These are phyloP conservation scores for Thunnus albacares DNA, from an alignment of 2,797 vertebrate genomes.

Conservation along the genomic window DNA sequence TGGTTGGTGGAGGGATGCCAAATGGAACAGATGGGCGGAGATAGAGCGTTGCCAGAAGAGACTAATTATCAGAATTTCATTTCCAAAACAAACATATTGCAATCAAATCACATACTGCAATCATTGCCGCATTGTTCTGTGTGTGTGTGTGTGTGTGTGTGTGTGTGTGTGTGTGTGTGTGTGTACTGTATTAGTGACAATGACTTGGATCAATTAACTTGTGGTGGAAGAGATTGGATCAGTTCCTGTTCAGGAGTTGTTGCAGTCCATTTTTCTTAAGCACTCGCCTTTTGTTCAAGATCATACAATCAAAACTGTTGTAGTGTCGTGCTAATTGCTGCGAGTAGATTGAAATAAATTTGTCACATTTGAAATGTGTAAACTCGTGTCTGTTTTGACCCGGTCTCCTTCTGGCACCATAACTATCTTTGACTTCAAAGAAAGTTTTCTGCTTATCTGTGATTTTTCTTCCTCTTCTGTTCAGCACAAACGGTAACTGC, in stretches of 20 bases:
- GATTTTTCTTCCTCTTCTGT: conserved; percentile 20
- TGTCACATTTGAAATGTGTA: conserved; percentile 44
- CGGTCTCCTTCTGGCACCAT: not conserved
- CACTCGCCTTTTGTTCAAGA: conserved; percentile 55
- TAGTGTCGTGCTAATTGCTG: conserved; percentile 63
- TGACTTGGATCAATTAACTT: conserved; percentile 71
- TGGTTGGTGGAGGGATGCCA: conserved; percentile 83
- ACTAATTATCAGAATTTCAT: conserved; percentile 86
- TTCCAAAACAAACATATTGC: conserved; percentile 90
- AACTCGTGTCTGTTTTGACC: conserved; percentile 45
- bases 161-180: conserved; percentile 20
- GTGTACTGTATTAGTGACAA: conserved; percentile 47
- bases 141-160: conserved; percentile 26
- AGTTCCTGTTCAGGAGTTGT: conserved; percentile 57
- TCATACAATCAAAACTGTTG: conserved; percentile 49
- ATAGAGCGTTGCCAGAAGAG: conserved; percentile 80
- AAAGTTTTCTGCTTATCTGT: conserved; percentile 37
- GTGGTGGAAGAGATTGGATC: conserved; percentile 64
- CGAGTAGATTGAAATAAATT: conserved; percentile 43
- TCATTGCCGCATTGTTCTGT: conserved; percentile 77
- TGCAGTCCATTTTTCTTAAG: conserved; percentile 41
- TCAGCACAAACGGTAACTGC: not conserved
- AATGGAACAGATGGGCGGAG: conserved; percentile 85
- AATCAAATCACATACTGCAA: conserved; percentile 85
- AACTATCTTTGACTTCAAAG: conserved; percentile 40